Conservation (phyloP, 1,140 invertebrate species). For the Amyelois transitella region DNA sequence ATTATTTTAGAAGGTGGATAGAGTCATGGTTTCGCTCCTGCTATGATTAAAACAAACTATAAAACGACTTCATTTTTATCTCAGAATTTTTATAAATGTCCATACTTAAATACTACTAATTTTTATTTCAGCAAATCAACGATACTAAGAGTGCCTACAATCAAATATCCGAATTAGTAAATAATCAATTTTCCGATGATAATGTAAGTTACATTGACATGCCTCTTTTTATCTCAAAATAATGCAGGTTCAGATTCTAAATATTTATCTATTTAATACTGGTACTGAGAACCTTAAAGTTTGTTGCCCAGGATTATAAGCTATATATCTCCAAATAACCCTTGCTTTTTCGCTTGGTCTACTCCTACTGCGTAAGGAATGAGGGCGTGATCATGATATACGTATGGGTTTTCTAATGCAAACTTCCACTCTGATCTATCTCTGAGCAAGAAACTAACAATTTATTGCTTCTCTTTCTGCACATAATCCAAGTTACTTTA, state of each 20-base stretch:
- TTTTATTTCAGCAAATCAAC: conserved; percentile 69
- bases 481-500: too few species aligned
- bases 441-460: too few species aligned
- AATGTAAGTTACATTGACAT: conserved; percentile 45
- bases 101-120: too few species aligned
- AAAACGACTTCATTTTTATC: not conserved
- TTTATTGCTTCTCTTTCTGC: too few species aligned
- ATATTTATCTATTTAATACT: not conserved
- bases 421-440: too few species aligned
- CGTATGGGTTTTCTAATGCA: too few species aligned
- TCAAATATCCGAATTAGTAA: conserved; percentile 65
- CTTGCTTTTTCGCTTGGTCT: not conserved
- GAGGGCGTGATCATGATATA: too few species aligned
- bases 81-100: too few species aligned
- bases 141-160: conserved; percentile 70
- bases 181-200: conserved; percentile 58
- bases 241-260: not conserved
- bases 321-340: not conserved
- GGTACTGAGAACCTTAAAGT: not conserved
- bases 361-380: not conserved
- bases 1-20: not conserved
- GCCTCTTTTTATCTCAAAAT: not conserved
- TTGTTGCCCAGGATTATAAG: too few species aligned
- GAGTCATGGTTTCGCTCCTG: not conserved
- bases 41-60: not conserved